Evolutionary conservation across 2,113 vertebrate species (phyloP).

Genomic region (Mus spicilegus): DNA sequence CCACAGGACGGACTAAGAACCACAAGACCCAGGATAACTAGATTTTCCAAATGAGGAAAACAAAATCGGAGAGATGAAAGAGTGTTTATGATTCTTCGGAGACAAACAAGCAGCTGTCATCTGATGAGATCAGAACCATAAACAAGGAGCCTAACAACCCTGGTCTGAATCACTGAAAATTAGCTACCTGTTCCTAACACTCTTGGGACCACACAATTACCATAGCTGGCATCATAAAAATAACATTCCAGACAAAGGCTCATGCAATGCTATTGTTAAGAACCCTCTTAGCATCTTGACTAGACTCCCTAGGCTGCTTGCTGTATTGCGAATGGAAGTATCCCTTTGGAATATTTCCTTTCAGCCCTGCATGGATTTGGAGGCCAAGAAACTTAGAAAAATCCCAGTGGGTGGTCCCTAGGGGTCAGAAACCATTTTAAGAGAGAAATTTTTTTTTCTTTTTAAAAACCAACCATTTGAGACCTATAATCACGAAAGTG

Average conservation of each 20-base stretch:
- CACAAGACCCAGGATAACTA: slow-evolving; percentile 52
- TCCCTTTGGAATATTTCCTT: slow-evolving; percentile 10
- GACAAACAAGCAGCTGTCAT: slow-evolving; percentile 69
- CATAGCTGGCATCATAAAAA: slow-evolving; percentile 69
- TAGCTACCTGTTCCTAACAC: slow-evolving; percentile 60
- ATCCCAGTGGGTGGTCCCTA: background rate
- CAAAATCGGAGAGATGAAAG: slow-evolving; percentile 48
- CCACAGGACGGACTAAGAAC: background rate
- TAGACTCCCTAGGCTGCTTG: slow-evolving; percentile 31
- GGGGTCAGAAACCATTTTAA: background rate
- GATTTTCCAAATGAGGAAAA: slow-evolving; percentile 49
- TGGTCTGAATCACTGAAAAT: slow-evolving; percentile 73
- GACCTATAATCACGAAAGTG: background rate
- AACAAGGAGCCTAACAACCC: slow-evolving; percentile 60
- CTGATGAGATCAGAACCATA: slow-evolving; percentile 73
- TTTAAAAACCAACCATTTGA: background rate
- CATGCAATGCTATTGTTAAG: slow-evolving; percentile 60
- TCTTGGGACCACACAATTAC: slow-evolving; percentile 58
- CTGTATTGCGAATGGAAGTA: slow-evolving; percentile 15
- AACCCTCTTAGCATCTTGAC: slow-evolving; percentile 26
- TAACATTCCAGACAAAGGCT: slow-evolving; percentile 67
- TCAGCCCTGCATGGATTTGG: background rate
- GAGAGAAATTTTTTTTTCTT: background rate
- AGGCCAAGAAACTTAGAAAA: background rate
- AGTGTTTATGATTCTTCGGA: slow-evolving; percentile 41